These are phyloP conservation scores for Clostera curtula DNA, from an alignment of 2,888 invertebrate species.

Conservation along the genomic window DNA sequence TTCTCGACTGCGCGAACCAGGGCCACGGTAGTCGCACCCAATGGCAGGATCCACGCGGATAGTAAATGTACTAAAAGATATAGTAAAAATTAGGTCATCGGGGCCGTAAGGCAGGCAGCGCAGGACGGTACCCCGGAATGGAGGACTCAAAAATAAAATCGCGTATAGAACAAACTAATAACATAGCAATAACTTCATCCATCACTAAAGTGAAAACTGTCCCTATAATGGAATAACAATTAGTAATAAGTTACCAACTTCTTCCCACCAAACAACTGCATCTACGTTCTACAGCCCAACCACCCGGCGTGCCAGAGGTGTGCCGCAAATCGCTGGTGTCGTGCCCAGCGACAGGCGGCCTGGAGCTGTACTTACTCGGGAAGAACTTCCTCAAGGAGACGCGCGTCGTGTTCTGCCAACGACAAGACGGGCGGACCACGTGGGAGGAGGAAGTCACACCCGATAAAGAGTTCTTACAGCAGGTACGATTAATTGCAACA, in stretches of 20 bases:
- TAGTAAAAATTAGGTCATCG: not conserved
- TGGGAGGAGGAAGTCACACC: constrained; percentile 91
- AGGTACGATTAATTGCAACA: constrained; percentile 73
- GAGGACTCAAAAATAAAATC: not conserved
- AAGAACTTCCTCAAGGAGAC: constrained; percentile 96
- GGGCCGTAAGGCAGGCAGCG: not conserved
- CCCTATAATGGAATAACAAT: no score
- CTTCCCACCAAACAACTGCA: no score
- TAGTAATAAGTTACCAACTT: no score
- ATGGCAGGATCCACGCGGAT: no score
- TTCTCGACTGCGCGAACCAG: no score
- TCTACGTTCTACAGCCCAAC: constrained; percentile 80
- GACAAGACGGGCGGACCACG: constrained; percentile 70
- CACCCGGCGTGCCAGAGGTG: constrained; percentile 93
- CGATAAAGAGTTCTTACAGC: constrained; percentile 92
- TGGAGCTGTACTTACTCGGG: constrained; percentile 90
- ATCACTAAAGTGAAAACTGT: no score
- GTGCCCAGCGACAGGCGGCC: constrained; percentile 85
- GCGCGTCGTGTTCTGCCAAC: constrained; percentile 83
- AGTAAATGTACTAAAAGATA: no score
- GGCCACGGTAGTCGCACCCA: no score
- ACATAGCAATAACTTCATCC: no score
- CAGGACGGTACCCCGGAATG: not conserved
- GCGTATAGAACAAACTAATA: no score
- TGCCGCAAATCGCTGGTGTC: constrained; percentile 90